These are phyloP conservation scores for Macroglossus sobrinus DNA, from an alignment of 2,113 vertebrate genomes.

Conservation along the genomic window DNA sequence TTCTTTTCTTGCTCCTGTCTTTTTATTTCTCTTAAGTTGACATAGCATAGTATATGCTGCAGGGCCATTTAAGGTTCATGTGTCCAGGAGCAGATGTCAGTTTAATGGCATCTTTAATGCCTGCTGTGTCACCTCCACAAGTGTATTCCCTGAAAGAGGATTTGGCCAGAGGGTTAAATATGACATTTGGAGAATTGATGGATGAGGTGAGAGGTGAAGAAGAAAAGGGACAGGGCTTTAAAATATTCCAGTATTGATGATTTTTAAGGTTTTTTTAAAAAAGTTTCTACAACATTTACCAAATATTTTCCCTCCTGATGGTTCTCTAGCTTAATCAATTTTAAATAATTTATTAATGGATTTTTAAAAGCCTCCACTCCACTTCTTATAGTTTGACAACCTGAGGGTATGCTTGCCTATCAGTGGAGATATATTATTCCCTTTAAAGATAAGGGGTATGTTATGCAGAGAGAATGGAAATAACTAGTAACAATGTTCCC, in stretches of 20 bases:
- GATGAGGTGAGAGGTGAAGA: neutral
- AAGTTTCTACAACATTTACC: constrained; percentile 42
- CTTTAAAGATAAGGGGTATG: neutral
- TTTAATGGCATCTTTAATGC: constrained; percentile 68
- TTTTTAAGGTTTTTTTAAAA: neutral
- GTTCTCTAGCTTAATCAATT: constrained; percentile 32
- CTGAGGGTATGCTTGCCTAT: constrained; percentile 37
- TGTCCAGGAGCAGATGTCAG: constrained; percentile 58
- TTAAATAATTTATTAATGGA: constrained; percentile 65
- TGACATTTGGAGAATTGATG: constrained; percentile 58
- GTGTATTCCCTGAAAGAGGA: constrained; percentile 44
- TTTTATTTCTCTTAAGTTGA: constrained; percentile 43
- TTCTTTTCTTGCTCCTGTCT: neutral
- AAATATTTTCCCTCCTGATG: constrained; percentile 40
- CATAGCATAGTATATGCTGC: constrained; percentile 1
- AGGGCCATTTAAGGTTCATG: constrained; percentile 33
- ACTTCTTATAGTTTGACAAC: neutral
- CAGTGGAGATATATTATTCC: constrained; percentile 29
- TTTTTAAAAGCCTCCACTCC: constrained; percentile 44
- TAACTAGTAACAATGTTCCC: neutral
- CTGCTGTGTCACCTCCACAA: constrained; percentile 48
- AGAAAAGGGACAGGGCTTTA: neutral
- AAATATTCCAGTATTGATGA: constrained; percentile 2
- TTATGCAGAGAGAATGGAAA: neutral
- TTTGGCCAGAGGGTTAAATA: constrained; percentile 64